phyloP scores from a whole-genome alignment of 2,888 invertebrate genomes.

The Criorhina ranunculi region DNA sequence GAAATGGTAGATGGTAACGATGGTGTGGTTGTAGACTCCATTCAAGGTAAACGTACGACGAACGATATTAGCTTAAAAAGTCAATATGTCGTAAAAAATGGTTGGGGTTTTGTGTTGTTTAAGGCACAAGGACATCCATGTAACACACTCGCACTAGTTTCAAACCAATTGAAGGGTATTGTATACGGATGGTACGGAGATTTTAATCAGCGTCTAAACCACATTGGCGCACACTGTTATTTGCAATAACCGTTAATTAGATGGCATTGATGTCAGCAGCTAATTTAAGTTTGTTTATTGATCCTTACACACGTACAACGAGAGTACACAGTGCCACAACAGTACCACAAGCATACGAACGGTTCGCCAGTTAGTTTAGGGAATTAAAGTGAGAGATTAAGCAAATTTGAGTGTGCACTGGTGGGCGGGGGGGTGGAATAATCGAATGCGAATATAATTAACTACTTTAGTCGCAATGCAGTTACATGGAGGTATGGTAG shows the following conservation, averaged over 20 bases:
- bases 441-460: constrained; percentile 68
- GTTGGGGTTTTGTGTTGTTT: constrained; percentile 27
- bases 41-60: constrained; percentile 64
- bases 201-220: constrained; percentile 75
- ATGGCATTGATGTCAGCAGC: constrained; percentile 76
- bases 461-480: constrained; percentile 71
- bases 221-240: constrained; percentile 71
- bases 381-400: constrained; percentile 75
- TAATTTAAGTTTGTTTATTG: constrained; percentile 76
- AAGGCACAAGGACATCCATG: constrained; percentile 16
- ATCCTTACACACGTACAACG: constrained; percentile 63
- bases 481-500: constrained; percentile 42
- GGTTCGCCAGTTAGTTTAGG: constrained; percentile 45
- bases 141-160: constrained; percentile 38
- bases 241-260: constrained; percentile 76
- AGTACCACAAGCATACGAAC: neutral
- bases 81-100: constrained; percentile 75
- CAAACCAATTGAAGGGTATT: constrained; percentile 52
- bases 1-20: neutral
- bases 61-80: constrained; percentile 74
- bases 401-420: constrained; percentile 52
- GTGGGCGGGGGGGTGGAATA: constrained; percentile 26
- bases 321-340: neutral
- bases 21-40: constrained; percentile 31
- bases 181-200: constrained; percentile 59